Conservation (phyloP, 2,888 invertebrate species). For the Cheilosia pagana region DNA sequence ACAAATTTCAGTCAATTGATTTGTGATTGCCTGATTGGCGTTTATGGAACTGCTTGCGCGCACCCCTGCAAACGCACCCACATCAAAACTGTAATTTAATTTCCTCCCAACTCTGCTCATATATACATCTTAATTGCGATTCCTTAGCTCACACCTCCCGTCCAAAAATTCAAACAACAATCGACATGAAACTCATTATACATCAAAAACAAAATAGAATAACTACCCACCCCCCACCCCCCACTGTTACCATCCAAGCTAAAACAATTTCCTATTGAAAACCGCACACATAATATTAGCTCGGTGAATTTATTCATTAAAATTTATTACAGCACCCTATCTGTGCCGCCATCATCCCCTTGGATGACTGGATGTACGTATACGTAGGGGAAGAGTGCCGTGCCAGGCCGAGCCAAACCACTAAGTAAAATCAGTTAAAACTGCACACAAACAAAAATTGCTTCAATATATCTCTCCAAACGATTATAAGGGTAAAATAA, state of each 20-base stretch:
- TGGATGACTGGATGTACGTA: not conserved
- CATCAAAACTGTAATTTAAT: slow-evolving; percentile 2
- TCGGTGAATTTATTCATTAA: slow-evolving; percentile 62
- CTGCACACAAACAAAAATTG: slow-evolving; percentile 36
- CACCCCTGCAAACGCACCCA: not conserved
- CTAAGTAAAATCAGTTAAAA: slow-evolving; percentile 61
- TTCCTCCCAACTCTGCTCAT: not conserved
- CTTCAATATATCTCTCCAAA: slow-evolving; percentile 59
- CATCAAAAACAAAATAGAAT: slow-evolving; percentile 46
- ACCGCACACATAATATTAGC: slow-evolving; percentile 55
- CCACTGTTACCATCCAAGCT: slow-evolving; percentile 6
- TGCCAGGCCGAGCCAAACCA: slow-evolving; percentile 13
- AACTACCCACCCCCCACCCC: not conserved
- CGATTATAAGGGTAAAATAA: slow-evolving; percentile 74
- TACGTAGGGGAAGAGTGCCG: too few relatives aligned
- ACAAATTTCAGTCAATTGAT: too few relatives aligned
- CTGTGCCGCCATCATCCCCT: not conserved
- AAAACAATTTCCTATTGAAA: slow-evolving; percentile 55
- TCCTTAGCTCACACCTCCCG: slow-evolving; percentile 1
- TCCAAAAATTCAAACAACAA: slow-evolving; percentile 10
- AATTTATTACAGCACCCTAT: slow-evolving; percentile 63
- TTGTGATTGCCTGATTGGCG: too few relatives aligned
- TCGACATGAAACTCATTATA: slow-evolving; percentile 54
- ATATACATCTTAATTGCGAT: slow-evolving; percentile 38
- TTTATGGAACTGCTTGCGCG: too few relatives aligned